These are phyloP conservation scores for Trogon surrucura DNA, from an alignment of 2,113 vertebrate species.

Conservation along the genomic window DNA sequence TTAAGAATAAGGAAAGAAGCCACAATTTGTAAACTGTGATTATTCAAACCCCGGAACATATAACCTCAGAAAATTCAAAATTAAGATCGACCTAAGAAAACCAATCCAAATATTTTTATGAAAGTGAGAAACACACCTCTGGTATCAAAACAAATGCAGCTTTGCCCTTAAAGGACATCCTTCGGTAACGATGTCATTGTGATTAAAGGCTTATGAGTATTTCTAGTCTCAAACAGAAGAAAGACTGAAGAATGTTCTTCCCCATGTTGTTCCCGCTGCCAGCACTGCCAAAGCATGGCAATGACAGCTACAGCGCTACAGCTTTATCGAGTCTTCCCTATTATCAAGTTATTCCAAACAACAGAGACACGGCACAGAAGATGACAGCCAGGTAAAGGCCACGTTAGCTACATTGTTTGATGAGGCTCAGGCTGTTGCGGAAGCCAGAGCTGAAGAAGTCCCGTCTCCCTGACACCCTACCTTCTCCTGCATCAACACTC, in stretches of 20 bases:
- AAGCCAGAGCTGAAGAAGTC: not conserved
- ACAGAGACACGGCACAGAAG: not conserved
- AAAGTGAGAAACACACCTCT: not conserved
- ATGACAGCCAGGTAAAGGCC: not conserved
- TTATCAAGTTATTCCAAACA: not conserved
- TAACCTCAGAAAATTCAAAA: not conserved
- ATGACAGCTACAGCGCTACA: not conserved
- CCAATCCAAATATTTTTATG: not conserved
- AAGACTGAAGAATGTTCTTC: not conserved
- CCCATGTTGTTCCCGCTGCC: not conserved
- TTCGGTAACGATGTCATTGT: not conserved
- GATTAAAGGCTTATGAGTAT: not conserved
- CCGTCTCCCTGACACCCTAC: not conserved
- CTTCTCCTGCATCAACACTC: not conserved
- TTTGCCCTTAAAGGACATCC: not conserved
- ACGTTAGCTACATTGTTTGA: not conserved
- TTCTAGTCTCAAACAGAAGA: not conserved
- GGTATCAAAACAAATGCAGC: not conserved
- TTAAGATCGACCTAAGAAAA: not conserved
- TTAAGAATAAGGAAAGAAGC: not conserved
- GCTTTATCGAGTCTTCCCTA: not conserved
- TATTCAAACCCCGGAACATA: not conserved
- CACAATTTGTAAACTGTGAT: not conserved
- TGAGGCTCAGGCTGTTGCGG: not conserved
- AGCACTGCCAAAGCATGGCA: not conserved